Evolutionary conservation across 2,888 invertebrate genomes (phyloP).

Genomic region (Hirtodrosophila alboralis): DNA sequence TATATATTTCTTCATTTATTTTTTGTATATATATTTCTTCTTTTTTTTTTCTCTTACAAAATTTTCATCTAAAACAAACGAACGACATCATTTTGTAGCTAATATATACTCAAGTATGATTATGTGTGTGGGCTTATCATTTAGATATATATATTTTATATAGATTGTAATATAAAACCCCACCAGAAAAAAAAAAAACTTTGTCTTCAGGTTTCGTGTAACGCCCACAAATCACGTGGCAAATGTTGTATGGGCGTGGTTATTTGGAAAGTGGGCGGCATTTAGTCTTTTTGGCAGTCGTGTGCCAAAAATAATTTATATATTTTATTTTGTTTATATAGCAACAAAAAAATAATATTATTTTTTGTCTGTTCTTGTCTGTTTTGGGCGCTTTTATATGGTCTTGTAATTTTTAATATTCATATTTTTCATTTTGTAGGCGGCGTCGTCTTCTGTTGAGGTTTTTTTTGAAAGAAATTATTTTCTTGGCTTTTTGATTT

Average conservation of each 20-base stretch:
- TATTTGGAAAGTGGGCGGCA: neutral
- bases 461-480: slow-evolving; percentile 27
- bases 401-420: slow-evolving; percentile 46
- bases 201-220: slow-evolving; percentile 51
- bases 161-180: slow-evolving; percentile 32
- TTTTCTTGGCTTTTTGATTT: slow-evolving; percentile 13
- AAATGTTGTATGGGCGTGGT: neutral
- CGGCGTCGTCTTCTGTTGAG: slow-evolving; percentile 37
- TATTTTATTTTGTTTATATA: slow-evolving; percentile 48
- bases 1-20: slow-evolving; percentile 19
- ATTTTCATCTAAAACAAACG: slow-evolving; percentile 51
- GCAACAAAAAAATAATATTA: slow-evolving; percentile 9
- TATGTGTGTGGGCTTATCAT: neutral
- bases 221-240: slow-evolving; percentile 46
- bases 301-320: slow-evolving; percentile 70
- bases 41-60: too few relatives aligned
- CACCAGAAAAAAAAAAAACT: too few relatives aligned
- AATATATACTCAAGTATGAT: slow-evolving; percentile 25
- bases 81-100: slow-evolving; percentile 53
- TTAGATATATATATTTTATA: neutral
- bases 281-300: slow-evolving; percentile 45
- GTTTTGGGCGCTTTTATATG: slow-evolving; percentile 20
- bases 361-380: too few relatives aligned
- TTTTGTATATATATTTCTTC: neutral
- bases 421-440: slow-evolving; percentile 42